These are phyloP conservation scores for Drosophila suboccidentalis DNA, from an alignment of 2,888 invertebrate genomes.

Conservation along the genomic window DNA sequence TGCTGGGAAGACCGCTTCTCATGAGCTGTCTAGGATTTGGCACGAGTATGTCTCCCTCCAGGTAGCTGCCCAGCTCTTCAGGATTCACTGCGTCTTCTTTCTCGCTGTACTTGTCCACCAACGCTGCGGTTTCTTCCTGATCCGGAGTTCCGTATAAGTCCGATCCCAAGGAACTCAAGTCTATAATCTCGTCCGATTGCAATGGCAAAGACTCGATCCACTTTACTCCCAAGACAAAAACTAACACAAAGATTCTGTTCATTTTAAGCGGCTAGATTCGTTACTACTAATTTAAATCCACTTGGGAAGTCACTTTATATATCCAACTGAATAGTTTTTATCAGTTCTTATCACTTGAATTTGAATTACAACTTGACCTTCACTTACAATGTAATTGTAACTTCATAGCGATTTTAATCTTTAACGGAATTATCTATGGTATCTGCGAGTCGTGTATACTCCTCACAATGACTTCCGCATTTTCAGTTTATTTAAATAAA, in stretches of 20 bases:
- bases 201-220: conserved; percentile 48
- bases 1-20: conserved; percentile 87
- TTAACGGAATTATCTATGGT: not conserved
- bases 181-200: conserved; percentile 84
- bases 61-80: conserved; percentile 92
- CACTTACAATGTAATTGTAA: conserved; percentile 6
- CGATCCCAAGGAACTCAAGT: conserved; percentile 87
- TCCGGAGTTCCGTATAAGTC: conserved; percentile 87
- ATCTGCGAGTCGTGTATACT: not conserved
- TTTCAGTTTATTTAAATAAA: conserved; percentile 6
- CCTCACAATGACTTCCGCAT: conserved; percentile 17
- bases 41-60: conserved; percentile 92
- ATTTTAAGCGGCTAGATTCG: conserved; percentile 33
- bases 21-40: conserved; percentile 83
- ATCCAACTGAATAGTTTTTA: conserved; percentile 1
- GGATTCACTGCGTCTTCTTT: conserved; percentile 87
- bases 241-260: conserved; percentile 23
- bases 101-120: conserved; percentile 57
- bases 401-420: not conserved
- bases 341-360: conserved; percentile 31
- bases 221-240: conserved; percentile 24
- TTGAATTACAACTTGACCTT: conserved; percentile 53
- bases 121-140: conserved; percentile 72
- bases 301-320: not conserved
- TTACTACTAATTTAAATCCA: conserved; percentile 42